Percentiles rank a stretch among this genome's conserved stretches.
phyloP scores from a whole-genome alignment of 2,888 invertebrate species.

The Heliothis peltigera region DNA sequence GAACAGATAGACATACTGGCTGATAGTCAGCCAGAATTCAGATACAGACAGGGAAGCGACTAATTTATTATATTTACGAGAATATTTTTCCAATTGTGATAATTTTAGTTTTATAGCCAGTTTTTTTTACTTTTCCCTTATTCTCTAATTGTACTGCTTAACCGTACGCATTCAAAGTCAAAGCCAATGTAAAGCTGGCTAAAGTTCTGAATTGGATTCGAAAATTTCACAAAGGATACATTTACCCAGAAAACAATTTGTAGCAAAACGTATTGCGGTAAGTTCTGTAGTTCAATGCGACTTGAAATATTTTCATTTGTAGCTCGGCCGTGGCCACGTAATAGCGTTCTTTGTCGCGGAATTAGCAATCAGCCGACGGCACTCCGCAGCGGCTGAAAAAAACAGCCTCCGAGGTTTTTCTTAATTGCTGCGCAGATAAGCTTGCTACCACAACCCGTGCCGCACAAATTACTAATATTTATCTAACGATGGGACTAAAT shows the following conservation, averaged over 20 bases:
- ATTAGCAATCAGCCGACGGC: slow-evolving; percentile 85
- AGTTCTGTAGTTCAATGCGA: slow-evolving; percentile 56
- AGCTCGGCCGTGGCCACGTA: slow-evolving; percentile 71
- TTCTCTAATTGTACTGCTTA: too few relatives aligned
- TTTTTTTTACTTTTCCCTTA: too few relatives aligned
- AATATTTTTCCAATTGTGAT: too few relatives aligned
- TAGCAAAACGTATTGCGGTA: slow-evolving; percentile 42
- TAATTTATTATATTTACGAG: too few relatives aligned
- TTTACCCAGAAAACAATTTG: slow-evolving; percentile 43
- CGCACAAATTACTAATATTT: slow-evolving; percentile 81
- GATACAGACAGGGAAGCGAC: too few relatives aligned
- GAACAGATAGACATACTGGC: too few relatives aligned
- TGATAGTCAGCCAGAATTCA: too few relatives aligned
- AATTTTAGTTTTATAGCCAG: too few relatives aligned
- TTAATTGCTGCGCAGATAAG: slow-evolving; percentile 85
- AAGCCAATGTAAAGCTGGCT: background rate
- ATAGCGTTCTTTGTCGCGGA: slow-evolving; percentile 85
- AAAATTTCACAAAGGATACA: slow-evolving; percentile 16
- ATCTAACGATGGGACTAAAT: slow-evolving; percentile 78
- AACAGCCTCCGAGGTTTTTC: slow-evolving; percentile 77
- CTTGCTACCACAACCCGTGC: slow-evolving; percentile 74
- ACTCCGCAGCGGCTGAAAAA: slow-evolving; percentile 70
- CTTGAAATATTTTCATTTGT: slow-evolving; percentile 78
- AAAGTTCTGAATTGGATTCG: background rate
- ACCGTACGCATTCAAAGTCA: background rate